Percentiles rank a stretch among this genome's conserved stretches.
phyloP scores from a whole-genome alignment of 2,888 invertebrate genomes.

The Drosophila nigricruria region DNA sequence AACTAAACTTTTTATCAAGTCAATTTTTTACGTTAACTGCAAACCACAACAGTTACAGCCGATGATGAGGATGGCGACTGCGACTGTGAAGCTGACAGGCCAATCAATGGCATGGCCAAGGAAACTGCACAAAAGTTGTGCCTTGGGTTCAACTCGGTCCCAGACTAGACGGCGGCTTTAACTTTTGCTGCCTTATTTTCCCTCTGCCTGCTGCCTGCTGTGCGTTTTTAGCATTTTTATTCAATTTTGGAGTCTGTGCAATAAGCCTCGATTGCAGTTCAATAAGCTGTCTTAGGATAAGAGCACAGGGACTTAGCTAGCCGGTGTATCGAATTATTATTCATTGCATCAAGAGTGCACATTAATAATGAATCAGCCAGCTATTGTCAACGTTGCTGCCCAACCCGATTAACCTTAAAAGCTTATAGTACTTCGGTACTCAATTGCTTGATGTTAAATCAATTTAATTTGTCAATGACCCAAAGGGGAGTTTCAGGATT shows the following conservation, averaged over 20 bases:
- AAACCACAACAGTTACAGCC: slow-evolving; percentile 58
- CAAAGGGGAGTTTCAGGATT: background rate
- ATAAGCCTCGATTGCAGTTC: slow-evolving; percentile 70
- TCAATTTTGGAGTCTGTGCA: slow-evolving; percentile 60
- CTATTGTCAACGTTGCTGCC: slow-evolving; percentile 22
- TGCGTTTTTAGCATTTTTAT: slow-evolving; percentile 61
- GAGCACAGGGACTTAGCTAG: slow-evolving; percentile 48
- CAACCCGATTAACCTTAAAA: slow-evolving; percentile 30
- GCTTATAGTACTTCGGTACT: slow-evolving; percentile 8
- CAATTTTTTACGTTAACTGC: slow-evolving; percentile 76
- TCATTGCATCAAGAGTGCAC: slow-evolving; percentile 59
- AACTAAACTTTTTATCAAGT: slow-evolving; percentile 75
- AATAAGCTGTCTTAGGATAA: slow-evolving; percentile 62
- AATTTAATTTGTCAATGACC: slow-evolving; percentile 27
- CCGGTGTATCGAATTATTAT: slow-evolving; percentile 63
- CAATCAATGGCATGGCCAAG: slow-evolving; percentile 73
- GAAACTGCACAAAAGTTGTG: slow-evolving; percentile 61
- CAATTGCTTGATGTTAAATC: slow-evolving; percentile 35
- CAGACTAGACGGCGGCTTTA: slow-evolving; percentile 76
- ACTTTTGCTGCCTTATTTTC: slow-evolving; percentile 64
- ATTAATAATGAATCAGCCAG: slow-evolving; percentile 48
- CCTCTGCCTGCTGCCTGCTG: slow-evolving; percentile 34
- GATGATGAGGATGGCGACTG: slow-evolving; percentile 14
- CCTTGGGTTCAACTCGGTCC: slow-evolving; percentile 49
- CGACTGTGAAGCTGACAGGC: slow-evolving; percentile 62